Conservation (phyloP, 2,888 invertebrate species). For the Cremastobaeus sp. region DNA sequence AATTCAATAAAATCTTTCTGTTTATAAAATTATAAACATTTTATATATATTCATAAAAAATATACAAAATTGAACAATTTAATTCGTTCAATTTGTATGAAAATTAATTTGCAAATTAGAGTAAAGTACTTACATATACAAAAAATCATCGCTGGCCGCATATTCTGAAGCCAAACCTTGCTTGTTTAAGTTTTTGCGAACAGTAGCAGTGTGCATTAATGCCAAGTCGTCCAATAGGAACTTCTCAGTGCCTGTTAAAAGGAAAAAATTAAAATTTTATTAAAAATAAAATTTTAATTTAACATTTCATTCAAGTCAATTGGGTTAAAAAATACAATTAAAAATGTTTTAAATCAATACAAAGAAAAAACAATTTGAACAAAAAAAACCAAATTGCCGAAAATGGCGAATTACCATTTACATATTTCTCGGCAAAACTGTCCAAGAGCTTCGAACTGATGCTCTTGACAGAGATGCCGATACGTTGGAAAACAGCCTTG, state of each 20-base stretch:
- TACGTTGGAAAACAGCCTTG: conserved; percentile 86
- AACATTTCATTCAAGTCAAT: too few species aligned
- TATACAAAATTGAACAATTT: background rate
- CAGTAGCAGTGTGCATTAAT: conserved; percentile 73
- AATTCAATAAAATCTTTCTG: too few species aligned
- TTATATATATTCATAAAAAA: too few species aligned
- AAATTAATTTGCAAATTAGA: conserved; percentile 10
- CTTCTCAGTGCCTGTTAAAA: conserved; percentile 66
- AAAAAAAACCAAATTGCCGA: too few species aligned
- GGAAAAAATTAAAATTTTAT: too few species aligned
- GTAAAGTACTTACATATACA: conserved; percentile 68
- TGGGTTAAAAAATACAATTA: too few species aligned
- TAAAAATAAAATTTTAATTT: background rate
- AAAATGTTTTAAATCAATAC: too few species aligned
- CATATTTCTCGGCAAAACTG: conserved; percentile 73
- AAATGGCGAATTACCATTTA: conserved; percentile 2
- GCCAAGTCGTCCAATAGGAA: conserved; percentile 71
- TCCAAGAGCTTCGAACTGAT: conserved; percentile 84
- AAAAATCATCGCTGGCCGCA: conserved; percentile 68
- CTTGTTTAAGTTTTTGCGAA: conserved; percentile 64
- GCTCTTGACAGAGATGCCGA: conserved; percentile 89
- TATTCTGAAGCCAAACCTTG: conserved; percentile 65
- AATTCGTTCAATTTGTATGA: conserved; percentile 10
- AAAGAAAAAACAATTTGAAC: too few species aligned
- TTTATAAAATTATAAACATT: conserved; percentile 1